Evolutionary conservation across 2,113 vertebrate genomes (phyloP).

Genomic region (Entelurus aequoreus): DNA sequence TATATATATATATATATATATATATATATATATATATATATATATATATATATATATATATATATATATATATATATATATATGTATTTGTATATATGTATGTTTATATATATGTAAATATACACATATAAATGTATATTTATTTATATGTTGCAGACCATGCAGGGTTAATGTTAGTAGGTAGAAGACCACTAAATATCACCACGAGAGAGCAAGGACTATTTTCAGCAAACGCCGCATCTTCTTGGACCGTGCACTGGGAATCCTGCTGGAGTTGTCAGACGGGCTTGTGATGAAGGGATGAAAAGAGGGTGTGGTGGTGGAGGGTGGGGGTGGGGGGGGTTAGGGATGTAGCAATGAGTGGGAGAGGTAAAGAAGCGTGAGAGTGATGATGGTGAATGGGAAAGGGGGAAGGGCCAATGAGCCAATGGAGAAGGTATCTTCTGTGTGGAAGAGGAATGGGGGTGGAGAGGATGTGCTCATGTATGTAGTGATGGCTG

Average conservation of each 20-base stretch:
- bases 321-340: too few species aligned
- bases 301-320: background rate
- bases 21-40: too few species aligned
- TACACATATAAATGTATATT: too few species aligned
- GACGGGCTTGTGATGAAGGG: conserved; percentile 25
- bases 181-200: conserved; percentile 25
- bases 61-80: too few species aligned
- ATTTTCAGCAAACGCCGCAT: conserved; percentile 1
- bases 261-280: conserved; percentile 33
- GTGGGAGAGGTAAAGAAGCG: conserved; percentile 12
- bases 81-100: too few species aligned
- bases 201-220: conserved; percentile 1
- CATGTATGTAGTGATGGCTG: conserved; percentile 33
- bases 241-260: background rate
- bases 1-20: too few species aligned
- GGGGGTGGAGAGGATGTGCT: conserved; percentile 16
- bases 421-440: conserved; percentile 23
- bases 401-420: conserved; percentile 11
- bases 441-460: conserved; percentile 16
- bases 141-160: too few species aligned
- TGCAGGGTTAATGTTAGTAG: conserved; percentile 16
- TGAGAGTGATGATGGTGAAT: conserved; percentile 26
- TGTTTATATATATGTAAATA: too few species aligned
- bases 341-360: conserved; percentile 8
- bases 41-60: too few species aligned